A percentile compares a stretch with the other conserved stretches of the same genome.
phyloP scores from a whole-genome alignment of 2,113 vertebrate species.

The Machaerirhynchus nigripectus region DNA sequence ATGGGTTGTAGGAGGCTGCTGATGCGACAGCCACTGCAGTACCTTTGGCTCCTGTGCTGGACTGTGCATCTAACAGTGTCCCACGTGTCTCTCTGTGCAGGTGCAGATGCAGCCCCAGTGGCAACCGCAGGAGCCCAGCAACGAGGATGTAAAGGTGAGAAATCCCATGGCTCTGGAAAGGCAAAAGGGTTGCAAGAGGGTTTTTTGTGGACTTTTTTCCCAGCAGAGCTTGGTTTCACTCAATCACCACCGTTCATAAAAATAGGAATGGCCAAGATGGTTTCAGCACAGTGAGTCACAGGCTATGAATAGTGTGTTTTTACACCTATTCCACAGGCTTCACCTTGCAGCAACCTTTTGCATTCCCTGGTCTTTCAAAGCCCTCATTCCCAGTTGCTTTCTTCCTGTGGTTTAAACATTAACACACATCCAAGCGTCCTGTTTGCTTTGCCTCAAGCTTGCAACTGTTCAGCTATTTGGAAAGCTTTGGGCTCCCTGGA shows the following conservation, averaged over 20 bases:
- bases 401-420: slow-evolving; percentile 24
- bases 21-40: background rate
- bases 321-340: slow-evolving; percentile 1
- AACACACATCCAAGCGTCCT: slow-evolving; percentile 6
- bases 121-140: slow-evolving; percentile 2
- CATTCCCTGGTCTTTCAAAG: background rate
- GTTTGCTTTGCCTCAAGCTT: slow-evolving; percentile 47
- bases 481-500: background rate
- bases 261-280: background rate
- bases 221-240: background rate
- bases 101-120: slow-evolving; percentile 32
- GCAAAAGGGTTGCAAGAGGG: background rate
- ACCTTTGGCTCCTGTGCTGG: background rate
- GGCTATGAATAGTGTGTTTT: slow-evolving; percentile 20
- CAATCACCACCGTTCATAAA: fast-evolving
- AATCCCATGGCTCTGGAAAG: background rate
- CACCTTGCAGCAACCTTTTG: slow-evolving; percentile 10
- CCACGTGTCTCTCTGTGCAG: background rate
- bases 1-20: background rate
- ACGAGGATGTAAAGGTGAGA: background rate
- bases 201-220: background rate
- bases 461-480: background rate
- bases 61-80: background rate
- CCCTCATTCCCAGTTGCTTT: slow-evolving; percentile 2
- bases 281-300: background rate